Percentiles rank a stretch among this genome's conserved stretches.
phyloP scores from a whole-genome alignment of 1,140 invertebrate species.

The Drosophila sturtevanti region DNA sequence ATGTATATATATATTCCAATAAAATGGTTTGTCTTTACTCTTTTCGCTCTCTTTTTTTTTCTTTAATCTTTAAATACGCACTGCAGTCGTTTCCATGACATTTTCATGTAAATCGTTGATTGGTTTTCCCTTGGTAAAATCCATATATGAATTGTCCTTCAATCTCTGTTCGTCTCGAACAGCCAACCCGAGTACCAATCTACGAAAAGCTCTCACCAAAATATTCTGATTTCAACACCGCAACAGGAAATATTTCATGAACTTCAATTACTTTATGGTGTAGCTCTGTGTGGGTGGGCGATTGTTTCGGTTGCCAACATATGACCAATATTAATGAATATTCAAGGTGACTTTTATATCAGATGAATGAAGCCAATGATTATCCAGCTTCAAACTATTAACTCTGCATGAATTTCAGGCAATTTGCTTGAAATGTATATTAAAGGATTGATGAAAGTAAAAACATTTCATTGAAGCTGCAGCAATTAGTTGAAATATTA shows the following conservation, averaged over 20 bases:
- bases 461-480: too few species aligned
- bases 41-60: not conserved
- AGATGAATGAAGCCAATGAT: not conserved
- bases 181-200: conserved; percentile 12
- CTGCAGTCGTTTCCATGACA: conserved; percentile 48
- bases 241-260: conserved; percentile 32
- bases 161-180: not conserved
- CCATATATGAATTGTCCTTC: conserved; percentile 1
- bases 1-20: not conserved
- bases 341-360: conserved; percentile 42
- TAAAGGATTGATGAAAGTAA: not conserved
- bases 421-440: not conserved
- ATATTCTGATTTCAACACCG: conserved; percentile 13
- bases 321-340: conserved; percentile 48
- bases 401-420: not conserved
- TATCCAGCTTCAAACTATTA: not conserved
- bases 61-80: conserved; percentile 31
- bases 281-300: conserved; percentile 1
- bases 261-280: conserved; percentile 35
- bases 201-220: conserved; percentile 6
- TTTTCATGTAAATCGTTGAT: conserved; percentile 41
- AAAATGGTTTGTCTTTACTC: not conserved
- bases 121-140: conserved; percentile 25
- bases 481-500: too few species aligned
- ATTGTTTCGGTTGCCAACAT: conserved; percentile 26